Base-by-base conservation (phyloP, 2,888 invertebrate species). In the Trachelus tabidus region DNA sequence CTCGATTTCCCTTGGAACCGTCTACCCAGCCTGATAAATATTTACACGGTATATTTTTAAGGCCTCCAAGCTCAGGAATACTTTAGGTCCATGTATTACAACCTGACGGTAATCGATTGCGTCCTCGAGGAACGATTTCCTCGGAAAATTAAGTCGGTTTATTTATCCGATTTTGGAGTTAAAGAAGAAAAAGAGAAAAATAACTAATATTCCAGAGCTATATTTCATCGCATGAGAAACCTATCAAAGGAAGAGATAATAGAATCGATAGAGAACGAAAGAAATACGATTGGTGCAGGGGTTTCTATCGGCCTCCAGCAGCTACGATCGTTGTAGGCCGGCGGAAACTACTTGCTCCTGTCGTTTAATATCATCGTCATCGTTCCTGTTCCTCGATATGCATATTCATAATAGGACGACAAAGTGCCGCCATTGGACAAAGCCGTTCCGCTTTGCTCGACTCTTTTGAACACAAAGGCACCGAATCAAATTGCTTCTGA, bases 251-350 rank as follows among this genome's bases (percentile, higher is more conserved):
- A 56, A 56, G 56, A 23, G 9, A 56, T 56, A 56, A 56, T 56
- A 23, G 23, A 23, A 23, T 56, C 9, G 23, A 56, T 23, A 9
- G 56, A 23, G 56, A 56, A 34, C 12, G 71, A 33, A 71, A 71
- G 71, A 34, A 34, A 12, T 31, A 76, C 74, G 75, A 76, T 88
- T 91, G 93, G 92, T 84, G 93, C 92, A 97, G 96, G 96, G 96
- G 96, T 96, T 97, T 96, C 96, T 96, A 96, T 96, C 96, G 96
- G 96, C 96, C 96, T 96, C 96, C 96, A 96, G 96, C 96, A 95
- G 95, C 93, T 90, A 91, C 90, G 92, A 92, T 92, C 92, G 94
- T 95, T 96, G 96, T 96, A 96, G 96, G 96, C 96, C 96, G 96
- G 96, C 96, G 96, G 96, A 96, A 96, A 96, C 96, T 96, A 96